Evolutionary conservation across 2,113 vertebrate species (phyloP), one percentile per base, ranked within the genome.

Genomic region (Scytalopus superciliaris): DNA sequence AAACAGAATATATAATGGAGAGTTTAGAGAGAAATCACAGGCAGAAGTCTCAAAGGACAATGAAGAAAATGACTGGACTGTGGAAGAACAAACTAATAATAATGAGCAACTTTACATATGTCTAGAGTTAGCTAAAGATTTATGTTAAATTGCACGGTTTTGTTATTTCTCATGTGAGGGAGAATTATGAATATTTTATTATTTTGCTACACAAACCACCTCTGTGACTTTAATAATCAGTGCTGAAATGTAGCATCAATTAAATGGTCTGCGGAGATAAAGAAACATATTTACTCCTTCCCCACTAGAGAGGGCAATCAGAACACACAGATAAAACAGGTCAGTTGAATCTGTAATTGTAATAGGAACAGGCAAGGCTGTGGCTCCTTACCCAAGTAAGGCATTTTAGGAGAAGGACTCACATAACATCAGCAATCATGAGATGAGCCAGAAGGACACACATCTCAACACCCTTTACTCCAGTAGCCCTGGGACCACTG

Each of bases 121-220:
- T 30, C 50, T 83, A 30, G 47, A 86, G 27, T 59, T 81, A 72
- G 76, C 68, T 77, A 76, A 66, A 90, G 56, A 86, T 72, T 78
- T 64, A 75, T 72, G 75, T 74, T 56, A 75, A 81, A 52, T 33
- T 44, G 5, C 47, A 22, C 6, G 24, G 14, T 45, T 56, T 19
- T 35, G n/a, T 63, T 79, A 53, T 44, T 90, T 78, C 44, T 93
- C 92, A 40, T 35, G 14, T 0, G 7, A 80, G 79, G 27, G 25
- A 74, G 35, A 94, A 69, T 78, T 81, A 86, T 33, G n/a, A 76
- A 73, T 56, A n/a, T 27, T 91, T 93, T 60, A 83, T 80, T 92
- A 87, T 86, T 96, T 92, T 91, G 56, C 83, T 72, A 27, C 60
- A 88, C 42, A 93, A 96, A 78, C 30, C 35, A 45, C 45, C 52